Percentiles rank a stretch among this genome's conserved stretches.
Conservation (phyloP, 1,140 invertebrate species). For the Dufourea novaeangliae region DNA sequence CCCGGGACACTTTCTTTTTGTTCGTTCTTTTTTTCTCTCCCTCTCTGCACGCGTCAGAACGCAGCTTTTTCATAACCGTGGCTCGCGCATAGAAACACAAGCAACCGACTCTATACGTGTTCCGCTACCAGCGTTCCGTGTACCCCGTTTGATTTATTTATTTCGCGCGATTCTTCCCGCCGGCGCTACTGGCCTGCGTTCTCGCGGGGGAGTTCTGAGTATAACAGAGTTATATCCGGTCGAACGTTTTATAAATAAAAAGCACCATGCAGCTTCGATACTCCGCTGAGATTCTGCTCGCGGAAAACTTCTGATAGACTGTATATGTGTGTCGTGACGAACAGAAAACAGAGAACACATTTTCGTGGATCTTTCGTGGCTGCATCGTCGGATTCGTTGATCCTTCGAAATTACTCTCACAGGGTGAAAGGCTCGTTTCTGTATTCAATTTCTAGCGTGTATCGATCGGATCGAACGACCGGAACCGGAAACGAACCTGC, state of each 20-base stretch:
- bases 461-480: too few species aligned
- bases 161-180: background rate
- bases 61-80: constrained; percentile 33
- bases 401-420: too few species aligned
- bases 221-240: constrained; percentile 17
- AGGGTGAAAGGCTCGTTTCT: too few species aligned
- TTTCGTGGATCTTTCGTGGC: too few species aligned
- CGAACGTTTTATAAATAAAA: constrained; percentile 40
- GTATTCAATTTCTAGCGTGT: too few species aligned
- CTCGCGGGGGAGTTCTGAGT: background rate
- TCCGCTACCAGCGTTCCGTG: background rate
- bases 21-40: too few species aligned
- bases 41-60: constrained; percentile 32
- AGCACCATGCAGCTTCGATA: background rate
- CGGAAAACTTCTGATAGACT: background rate
- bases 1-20: constrained; percentile 27
- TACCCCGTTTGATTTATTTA: constrained; percentile 46
- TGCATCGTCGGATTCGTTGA: too few species aligned
- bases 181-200: background rate
- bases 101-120: background rate
- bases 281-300: background rate
- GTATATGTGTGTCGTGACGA: background rate
- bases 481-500: constrained; percentile 18
- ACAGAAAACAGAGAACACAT: too few species aligned
- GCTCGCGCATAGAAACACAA: background rate